Conservation (phyloP, 1,140 invertebrate species). For the Cyclina sinensis region DNA sequence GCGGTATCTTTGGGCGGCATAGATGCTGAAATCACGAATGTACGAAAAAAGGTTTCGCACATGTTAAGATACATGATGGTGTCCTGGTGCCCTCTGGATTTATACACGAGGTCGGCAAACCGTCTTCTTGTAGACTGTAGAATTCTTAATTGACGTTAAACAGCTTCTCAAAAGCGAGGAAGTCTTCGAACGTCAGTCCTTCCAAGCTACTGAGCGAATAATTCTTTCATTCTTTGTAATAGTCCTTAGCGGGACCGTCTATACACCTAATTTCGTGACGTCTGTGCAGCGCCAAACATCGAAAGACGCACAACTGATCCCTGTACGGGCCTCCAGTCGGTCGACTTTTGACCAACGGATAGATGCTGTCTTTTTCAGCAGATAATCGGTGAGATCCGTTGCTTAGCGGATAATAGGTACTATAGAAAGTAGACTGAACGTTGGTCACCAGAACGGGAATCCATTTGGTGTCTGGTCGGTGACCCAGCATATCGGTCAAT, state of each 20-base stretch:
- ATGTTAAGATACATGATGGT: conserved; percentile 52
- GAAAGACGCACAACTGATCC: conserved; percentile 12
- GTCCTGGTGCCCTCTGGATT: neutral
- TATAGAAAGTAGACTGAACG: conserved; percentile 34
- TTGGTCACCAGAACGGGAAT: conserved; percentile 49
- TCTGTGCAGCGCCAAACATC: conserved; percentile 1
- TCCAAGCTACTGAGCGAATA: neutral
- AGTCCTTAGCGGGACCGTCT: neutral
- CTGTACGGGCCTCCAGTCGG: neutral
- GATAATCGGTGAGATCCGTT: conserved; percentile 36
- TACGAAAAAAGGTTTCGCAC: conserved; percentile 28
- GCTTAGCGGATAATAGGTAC: conserved; percentile 37
- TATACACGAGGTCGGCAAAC: conserved; percentile 77
- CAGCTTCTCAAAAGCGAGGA: conserved; percentile 1
- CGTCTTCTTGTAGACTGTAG: conserved; percentile 24
- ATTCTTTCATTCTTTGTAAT: neutral
- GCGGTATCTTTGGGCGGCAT: conserved; percentile 33
- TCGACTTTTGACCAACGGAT: conserved; percentile 35
- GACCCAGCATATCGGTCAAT: neutral
- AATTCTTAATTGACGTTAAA: conserved; percentile 32
- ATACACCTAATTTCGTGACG: conserved; percentile 8
- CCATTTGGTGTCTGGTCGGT: conserved; percentile 48
- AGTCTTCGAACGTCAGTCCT: conserved; percentile 16
- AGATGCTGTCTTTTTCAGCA: conserved; percentile 20
- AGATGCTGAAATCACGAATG: conserved; percentile 4